Conservation (phyloP, 1,140 invertebrate genomes). For the Rhizoglyphus robini region DNA sequence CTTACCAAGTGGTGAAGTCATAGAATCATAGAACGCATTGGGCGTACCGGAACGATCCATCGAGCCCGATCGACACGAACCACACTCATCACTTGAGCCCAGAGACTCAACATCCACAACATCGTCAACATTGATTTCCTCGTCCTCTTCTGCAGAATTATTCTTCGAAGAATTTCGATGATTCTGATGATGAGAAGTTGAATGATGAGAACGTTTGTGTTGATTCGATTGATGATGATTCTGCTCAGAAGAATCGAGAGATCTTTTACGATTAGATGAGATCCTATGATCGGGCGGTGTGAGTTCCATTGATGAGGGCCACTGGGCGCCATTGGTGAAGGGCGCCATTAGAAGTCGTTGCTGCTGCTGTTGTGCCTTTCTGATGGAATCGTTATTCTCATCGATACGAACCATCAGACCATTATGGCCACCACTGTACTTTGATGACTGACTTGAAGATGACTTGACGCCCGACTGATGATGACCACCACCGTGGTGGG, state of each 20-base stretch:
- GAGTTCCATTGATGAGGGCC: neutral
- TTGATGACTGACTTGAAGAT: neutral
- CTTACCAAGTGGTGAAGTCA: slow-evolving; percentile 4
- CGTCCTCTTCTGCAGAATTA: neutral
- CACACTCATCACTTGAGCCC: slow-evolving; percentile 9
- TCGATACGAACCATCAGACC: slow-evolving; percentile 2
- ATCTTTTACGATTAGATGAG: neutral
- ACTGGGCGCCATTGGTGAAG: neutral
- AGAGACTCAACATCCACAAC: slow-evolving; percentile 1
- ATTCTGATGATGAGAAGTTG: neutral
- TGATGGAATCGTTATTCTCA: too few species aligned
- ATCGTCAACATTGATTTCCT: slow-evolving; percentile 9
- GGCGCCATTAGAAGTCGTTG: neutral
- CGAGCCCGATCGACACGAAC: neutral
- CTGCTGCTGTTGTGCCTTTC: neutral
- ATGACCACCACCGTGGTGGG: too few species aligned
- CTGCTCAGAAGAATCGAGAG: neutral
- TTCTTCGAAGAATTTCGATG: neutral
- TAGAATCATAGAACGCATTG: slow-evolving; percentile 6
- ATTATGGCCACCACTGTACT: neutral
- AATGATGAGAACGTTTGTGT: neutral
- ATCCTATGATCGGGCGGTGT: neutral
- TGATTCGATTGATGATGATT: neutral
- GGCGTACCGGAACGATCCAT: neutral
- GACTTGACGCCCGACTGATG: too few species aligned